phyloP scores from a whole-genome alignment of 2,888 invertebrate species.

The Onchidella celtica region DNA sequence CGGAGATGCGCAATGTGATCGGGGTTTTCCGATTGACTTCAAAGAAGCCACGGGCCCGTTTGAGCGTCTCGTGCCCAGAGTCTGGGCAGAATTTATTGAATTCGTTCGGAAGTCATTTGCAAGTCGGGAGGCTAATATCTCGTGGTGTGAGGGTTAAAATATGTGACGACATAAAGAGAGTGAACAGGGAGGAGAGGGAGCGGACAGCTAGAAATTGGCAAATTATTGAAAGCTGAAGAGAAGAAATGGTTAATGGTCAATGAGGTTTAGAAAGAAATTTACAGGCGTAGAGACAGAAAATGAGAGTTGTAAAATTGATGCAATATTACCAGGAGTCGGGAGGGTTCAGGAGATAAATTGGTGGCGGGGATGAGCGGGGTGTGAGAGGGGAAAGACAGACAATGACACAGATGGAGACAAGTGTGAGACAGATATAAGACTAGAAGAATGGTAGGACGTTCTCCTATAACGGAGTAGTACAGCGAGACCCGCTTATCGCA shows the following conservation, averaged over 20 bases:
- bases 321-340: neutral
- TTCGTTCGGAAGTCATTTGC: constrained; percentile 35
- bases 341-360: neutral
- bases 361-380: neutral
- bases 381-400: neutral
- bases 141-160: neutral
- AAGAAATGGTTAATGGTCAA: no score
- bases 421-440: no score
- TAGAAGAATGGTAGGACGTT: no score
- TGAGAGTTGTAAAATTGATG: no score
- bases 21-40: constrained; percentile 24
- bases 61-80: neutral
- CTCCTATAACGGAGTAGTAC: no score
- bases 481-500: no score
- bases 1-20: neutral
- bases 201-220: neutral
- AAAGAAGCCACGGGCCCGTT: neutral
- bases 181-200: neutral
- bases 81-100: neutral
- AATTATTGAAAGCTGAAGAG: neutral
- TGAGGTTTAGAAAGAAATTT: no score
- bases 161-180: neutral
- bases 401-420: neutral
- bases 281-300: no score
- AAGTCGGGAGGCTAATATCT: constrained; percentile 14